Percentiles rank a stretch among this genome's conserved stretches.
These are phyloP conservation scores for Brienomyrus longianalis DNA, from an alignment of 2,113 vertebrate genomes.

Conservation along the genomic window DNA sequence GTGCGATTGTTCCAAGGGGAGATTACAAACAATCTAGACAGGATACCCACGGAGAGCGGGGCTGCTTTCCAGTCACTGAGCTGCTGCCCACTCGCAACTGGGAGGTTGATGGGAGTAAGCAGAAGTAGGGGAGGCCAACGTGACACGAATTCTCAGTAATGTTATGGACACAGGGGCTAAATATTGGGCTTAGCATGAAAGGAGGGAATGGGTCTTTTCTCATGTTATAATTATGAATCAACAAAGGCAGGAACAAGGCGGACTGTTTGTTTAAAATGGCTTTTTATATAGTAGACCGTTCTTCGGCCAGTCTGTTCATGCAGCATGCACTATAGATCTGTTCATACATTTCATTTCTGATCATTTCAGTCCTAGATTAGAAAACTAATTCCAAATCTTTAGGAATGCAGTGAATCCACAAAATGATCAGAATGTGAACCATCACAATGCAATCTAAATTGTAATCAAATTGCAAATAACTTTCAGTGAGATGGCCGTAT, in stretches of 20 bases:
- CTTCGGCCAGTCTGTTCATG: background rate
- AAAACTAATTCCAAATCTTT: background rate
- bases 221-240: background rate
- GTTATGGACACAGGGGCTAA: background rate
- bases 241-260: background rate
- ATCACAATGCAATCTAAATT: background rate
- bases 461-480: background rate
- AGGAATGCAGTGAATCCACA: background rate
- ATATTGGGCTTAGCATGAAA: background rate
- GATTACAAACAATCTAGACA: conserved; percentile 19
- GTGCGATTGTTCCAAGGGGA: conserved; percentile 14
- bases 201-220: background rate
- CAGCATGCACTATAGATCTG: too few species aligned
- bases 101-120: background rate
- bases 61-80: background rate
- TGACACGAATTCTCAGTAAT: background rate
- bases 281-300: background rate
- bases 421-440: background rate
- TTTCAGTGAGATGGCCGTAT: background rate
- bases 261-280: background rate
- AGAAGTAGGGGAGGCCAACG: background rate
- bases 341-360: background rate
- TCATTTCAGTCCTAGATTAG: background rate
- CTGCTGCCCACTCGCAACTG: background rate
- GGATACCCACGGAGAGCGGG: background rate